phyloP scores from a whole-genome alignment of 2,888 invertebrate genomes.

The Stomorhina lunata region DNA sequence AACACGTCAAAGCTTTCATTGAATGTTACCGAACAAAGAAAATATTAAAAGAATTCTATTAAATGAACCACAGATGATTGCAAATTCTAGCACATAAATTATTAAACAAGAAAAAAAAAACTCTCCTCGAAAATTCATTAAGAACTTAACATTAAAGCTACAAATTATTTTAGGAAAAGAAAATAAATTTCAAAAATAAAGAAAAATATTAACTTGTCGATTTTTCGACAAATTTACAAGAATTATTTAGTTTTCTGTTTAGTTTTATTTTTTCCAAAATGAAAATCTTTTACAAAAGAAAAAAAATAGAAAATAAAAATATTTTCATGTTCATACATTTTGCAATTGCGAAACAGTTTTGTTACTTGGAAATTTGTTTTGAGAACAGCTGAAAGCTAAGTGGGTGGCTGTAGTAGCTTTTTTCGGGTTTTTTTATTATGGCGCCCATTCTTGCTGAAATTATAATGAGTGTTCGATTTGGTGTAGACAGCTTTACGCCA shows the following conservation, averaged over 20 bases:
- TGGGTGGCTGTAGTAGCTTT: constrained; percentile 22
- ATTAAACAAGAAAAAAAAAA: background rate
- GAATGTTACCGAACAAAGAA: background rate
- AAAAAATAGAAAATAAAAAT: constrained; percentile 28
- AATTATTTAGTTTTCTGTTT: constrained; percentile 1
- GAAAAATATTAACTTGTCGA: constrained; percentile 44
- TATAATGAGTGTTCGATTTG: background rate
- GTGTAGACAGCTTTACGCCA: constrained; percentile 4
- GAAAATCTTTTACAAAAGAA: background rate
- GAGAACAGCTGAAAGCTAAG: constrained; percentile 19
- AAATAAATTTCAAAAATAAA: background rate
- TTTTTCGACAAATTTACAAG: constrained; percentile 36
- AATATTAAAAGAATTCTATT: constrained; percentile 6
- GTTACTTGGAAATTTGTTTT: background rate
- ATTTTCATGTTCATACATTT: background rate
- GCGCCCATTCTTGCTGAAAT: constrained; percentile 30
- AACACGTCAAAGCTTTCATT: background rate
- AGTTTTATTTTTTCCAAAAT: background rate
- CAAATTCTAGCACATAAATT: background rate
- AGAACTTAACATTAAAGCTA: background rate
- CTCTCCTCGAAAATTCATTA: background rate
- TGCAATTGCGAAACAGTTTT: constrained; percentile 9
- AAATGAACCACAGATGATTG: constrained; percentile 14
- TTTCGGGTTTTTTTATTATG: background rate
- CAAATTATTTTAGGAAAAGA: background rate